Evolutionary conservation across 2,797 vertebrate species (phyloP).

Genomic region (Mormyrops boulengeri): DNA sequence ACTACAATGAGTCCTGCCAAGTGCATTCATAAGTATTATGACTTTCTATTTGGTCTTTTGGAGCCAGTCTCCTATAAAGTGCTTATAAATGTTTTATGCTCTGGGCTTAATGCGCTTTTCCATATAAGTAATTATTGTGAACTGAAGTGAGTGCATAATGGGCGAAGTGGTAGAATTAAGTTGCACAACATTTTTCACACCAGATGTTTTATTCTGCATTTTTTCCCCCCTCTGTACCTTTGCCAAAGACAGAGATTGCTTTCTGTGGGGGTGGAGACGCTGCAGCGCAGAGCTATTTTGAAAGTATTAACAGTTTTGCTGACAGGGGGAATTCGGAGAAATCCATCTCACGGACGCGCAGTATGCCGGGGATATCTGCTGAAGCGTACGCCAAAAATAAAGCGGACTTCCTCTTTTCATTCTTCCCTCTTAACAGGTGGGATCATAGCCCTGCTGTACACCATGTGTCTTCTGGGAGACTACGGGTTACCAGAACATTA

Average conservation of each 20-base stretch:
- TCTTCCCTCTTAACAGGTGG: neutral
- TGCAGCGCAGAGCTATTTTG: slow-evolving; percentile 11
- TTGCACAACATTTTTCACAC: neutral
- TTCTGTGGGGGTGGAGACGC: neutral
- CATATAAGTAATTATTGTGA: slow-evolving; percentile 17
- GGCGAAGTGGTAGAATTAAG: neutral
- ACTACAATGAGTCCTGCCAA: neutral
- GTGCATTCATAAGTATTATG: neutral
- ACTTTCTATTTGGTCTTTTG: neutral
- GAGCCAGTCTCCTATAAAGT: neutral
- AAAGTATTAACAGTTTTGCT: slow-evolving; percentile 39
- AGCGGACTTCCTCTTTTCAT: neutral
- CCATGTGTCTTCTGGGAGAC: neutral
- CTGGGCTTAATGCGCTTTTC: neutral
- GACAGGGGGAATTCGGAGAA: slow-evolving; percentile 40
- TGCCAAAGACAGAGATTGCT: slow-evolving; percentile 9
- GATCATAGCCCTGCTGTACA: neutral
- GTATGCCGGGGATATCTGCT: slow-evolving; percentile 24
- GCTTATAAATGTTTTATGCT: slow-evolving; percentile 14
- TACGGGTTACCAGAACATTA: neutral
- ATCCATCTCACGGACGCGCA: slow-evolving; percentile 31
- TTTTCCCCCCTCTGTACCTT: neutral
- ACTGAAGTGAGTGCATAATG: slow-evolving; percentile 4
- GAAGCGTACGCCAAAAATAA: neutral
- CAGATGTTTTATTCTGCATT: neutral